Evolutionary conservation across 2,113 vertebrate genomes (phyloP).

Genomic region (Stigmatopora argus): DNA sequence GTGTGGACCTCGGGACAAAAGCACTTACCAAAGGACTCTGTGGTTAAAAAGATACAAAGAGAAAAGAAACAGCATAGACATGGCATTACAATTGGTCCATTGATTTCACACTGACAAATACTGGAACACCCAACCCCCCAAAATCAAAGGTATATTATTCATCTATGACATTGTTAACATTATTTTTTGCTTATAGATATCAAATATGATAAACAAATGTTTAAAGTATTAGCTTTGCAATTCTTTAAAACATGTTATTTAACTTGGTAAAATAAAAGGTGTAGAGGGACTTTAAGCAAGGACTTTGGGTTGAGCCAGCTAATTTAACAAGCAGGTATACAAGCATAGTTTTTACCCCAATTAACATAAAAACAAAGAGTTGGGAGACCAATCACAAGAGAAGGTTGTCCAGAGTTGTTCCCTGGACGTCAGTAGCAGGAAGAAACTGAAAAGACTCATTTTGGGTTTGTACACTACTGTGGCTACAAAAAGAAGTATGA

Average conservation of each 20-base stretch:
- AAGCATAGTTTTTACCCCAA: constrained; percentile 33
- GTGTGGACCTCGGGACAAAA: constrained; percentile 95
- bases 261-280: constrained; percentile 13
- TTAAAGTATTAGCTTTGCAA: constrained; percentile 8
- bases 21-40: constrained; percentile 99
- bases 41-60: constrained; percentile 99
- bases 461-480: constrained; percentile 76
- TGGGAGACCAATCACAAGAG: constrained; percentile 48
- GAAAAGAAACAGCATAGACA: constrained; percentile 99
- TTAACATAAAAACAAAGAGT: constrained; percentile 43
- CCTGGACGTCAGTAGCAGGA: constrained; percentile 20
- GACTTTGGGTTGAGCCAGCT: constrained; percentile 22
- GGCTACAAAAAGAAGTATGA: constrained; percentile 47
- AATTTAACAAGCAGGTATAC: constrained; percentile 17
- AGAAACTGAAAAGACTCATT: constrained; percentile 11
- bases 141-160: neutral
- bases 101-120: constrained; percentile 53
- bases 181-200: neutral
- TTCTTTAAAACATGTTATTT: neutral
- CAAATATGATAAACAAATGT: neutral
- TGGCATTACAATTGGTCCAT: constrained; percentile 89
- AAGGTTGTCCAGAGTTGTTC: constrained; percentile 26
- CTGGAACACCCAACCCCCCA: constrained; percentile 12
- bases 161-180: neutral
- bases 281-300: constrained; percentile 11